phyloP scores from a whole-genome alignment of 2,797 vertebrate species.

The Petrocephalus sullivani region DNA sequence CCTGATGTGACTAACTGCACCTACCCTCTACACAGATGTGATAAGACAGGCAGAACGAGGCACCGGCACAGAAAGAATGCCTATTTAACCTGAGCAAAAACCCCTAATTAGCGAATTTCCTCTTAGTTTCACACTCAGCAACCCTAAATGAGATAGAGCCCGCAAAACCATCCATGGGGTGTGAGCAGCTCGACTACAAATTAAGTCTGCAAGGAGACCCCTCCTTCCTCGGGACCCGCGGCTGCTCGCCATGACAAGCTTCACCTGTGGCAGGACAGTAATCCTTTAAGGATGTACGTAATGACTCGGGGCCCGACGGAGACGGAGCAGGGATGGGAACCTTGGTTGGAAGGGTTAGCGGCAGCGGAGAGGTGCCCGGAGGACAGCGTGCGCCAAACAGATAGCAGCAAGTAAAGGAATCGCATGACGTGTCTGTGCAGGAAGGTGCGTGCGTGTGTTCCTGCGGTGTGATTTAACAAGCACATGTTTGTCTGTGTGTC shows the following conservation, averaged over 20 bases:
- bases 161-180: not conserved
- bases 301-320: not conserved
- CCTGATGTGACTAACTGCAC: not conserved
- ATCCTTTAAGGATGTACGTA: not conserved
- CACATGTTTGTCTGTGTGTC: not conserved
- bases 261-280: not conserved
- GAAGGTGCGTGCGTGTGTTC: not conserved
- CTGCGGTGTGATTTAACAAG: not conserved
- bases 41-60: not conserved
- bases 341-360: not conserved
- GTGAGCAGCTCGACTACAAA: not conserved
- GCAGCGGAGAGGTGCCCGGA: not conserved
- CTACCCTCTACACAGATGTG: not conserved
- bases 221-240: not conserved
- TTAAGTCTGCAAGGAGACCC: not conserved
- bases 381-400: not conserved
- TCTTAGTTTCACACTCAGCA: not conserved
- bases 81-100: not conserved
- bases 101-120: not conserved
- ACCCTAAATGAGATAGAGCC: not conserved
- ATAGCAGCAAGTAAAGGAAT: not conserved
- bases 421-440: not conserved
- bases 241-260: not conserved
- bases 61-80: not conserved
- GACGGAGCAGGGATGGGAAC: not conserved